Evolutionary conservation across 2,113 vertebrate species (phyloP), one percentile per base, ranked within the genome.

Genomic region (Dendropsophus ebraccatus): DNA sequence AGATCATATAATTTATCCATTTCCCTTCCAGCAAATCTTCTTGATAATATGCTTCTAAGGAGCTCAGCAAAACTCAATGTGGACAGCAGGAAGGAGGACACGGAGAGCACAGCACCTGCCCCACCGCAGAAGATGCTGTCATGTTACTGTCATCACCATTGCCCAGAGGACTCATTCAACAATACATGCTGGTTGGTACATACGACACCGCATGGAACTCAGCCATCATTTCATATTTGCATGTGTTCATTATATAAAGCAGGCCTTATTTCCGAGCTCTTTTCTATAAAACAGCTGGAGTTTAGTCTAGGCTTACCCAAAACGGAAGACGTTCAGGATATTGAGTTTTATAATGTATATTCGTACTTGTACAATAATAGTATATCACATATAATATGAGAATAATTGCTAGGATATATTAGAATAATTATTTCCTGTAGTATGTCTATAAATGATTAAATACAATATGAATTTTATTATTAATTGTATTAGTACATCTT

Each of bases 101-200:
- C 93, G 14, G 95, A 95, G 87, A 95, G 93, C 83, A 92, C 94
- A 0, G 96, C 92, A 73, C 89, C 96, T 50, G 92, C 94, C 35
- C 93, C 94, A 65, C 93, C 96, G 2, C 94, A 94, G 85, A 96
- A 94, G 90, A 89, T 95, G 56, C 91, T 99, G 84, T 96, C 92
- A 90, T 99, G 98, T 83, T 94, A 97, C 90, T 99, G 98, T 89
- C 95, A 97, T 83, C 96, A 98, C 88, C 95, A 98, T 72, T 99
- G 97, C 87, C 97, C 97, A 0, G 97, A 98, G 75, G 97, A 98
- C 86, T 96, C 96, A 0, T 93, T 92, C 88, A 99, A 99, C 91
- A 97, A 96, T 89, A 97, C 97, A n/a, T 99, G 98, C 97, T 97
- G 96, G 97, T 98, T 88, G 76, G 94, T 95, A 75, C 2, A 45